These are phyloP conservation scores for Jordanella pulchra DNA, from an alignment of 2,797 vertebrate genomes.

Conservation along the genomic window DNA sequence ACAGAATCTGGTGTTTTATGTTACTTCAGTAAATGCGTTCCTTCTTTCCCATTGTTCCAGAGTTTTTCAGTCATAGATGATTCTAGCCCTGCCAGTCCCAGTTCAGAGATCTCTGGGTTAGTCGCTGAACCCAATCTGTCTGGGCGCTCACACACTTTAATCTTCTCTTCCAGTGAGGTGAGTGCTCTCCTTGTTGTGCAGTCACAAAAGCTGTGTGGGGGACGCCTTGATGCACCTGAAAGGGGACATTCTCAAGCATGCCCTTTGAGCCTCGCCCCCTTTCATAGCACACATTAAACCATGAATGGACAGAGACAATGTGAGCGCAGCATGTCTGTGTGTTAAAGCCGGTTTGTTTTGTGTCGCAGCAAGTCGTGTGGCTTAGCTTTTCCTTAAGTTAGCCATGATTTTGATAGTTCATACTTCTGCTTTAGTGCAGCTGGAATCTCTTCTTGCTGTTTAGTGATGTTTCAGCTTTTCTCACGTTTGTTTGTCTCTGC, in stretches of 20 bases:
- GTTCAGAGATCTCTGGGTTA: constrained; percentile 91
- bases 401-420: constrained; percentile 52
- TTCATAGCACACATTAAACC: constrained; percentile 49
- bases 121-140: constrained; percentile 92
- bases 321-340: constrained; percentile 66
- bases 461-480: constrained; percentile 25
- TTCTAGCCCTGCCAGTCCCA: constrained; percentile 87
- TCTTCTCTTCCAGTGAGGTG: constrained; percentile 97
- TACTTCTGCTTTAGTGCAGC: constrained; percentile 11
- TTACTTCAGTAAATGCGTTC: constrained; percentile 77
- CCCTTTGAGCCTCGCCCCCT: constrained; percentile 57
- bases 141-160: constrained; percentile 94
- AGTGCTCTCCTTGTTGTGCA: constrained; percentile 82
- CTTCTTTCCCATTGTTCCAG: constrained; percentile 92
- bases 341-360: constrained; percentile 44
- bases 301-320: constrained; percentile 49
- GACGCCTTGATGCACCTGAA: constrained; percentile 66
- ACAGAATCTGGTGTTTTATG: constrained; percentile 46
- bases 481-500: constrained; percentile 2
- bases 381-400: constrained; percentile 42
- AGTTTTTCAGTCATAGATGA: constrained; percentile 95
- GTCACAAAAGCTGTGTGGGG: constrained; percentile 70
- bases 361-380: constrained; percentile 40
- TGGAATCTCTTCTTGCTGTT: constrained; percentile 32
- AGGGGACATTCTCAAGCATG: constrained; percentile 74